Conservation (phyloP, 2,797 vertebrate species). For the Buceros bicornis region DNA sequence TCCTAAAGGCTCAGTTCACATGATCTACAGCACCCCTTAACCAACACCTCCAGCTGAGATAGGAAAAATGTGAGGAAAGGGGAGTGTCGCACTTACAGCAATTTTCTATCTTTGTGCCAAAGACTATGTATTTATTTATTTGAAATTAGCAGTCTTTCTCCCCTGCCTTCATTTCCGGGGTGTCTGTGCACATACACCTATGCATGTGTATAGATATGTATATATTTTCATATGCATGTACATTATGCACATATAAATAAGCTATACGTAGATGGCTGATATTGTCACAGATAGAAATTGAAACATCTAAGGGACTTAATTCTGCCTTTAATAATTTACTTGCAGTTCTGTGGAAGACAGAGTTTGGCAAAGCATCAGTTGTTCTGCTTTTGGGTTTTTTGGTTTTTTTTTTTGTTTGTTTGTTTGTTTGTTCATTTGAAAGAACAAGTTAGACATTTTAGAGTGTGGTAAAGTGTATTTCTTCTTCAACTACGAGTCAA, state of each 20-base stretch:
- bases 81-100: neutral
- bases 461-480: slow-evolving; percentile 1
- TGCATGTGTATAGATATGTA: neutral
- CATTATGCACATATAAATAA: neutral
- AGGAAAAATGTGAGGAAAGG: neutral
- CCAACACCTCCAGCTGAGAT: neutral
- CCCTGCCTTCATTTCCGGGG: neutral
- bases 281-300: slow-evolving; percentile 41
- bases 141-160: neutral
- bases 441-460: slow-evolving; percentile 63
- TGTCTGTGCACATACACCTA: neutral
- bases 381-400: neutral
- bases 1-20: neutral
- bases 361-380: slow-evolving; percentile 47
- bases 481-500: slow-evolving; percentile 18
- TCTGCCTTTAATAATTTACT: slow-evolving; percentile 41
- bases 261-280: neutral
- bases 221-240: neutral
- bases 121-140: neutral
- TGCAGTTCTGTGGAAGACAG: slow-evolving; percentile 33
- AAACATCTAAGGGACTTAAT: slow-evolving; percentile 9
- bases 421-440: slow-evolving; percentile 52
- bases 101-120: neutral
- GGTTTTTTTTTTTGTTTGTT: slow-evolving; percentile 14
- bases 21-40: neutral